Evolutionary conservation across 2,888 invertebrate genomes (phyloP).

Genomic region (Athripsodes cinereus): DNA sequence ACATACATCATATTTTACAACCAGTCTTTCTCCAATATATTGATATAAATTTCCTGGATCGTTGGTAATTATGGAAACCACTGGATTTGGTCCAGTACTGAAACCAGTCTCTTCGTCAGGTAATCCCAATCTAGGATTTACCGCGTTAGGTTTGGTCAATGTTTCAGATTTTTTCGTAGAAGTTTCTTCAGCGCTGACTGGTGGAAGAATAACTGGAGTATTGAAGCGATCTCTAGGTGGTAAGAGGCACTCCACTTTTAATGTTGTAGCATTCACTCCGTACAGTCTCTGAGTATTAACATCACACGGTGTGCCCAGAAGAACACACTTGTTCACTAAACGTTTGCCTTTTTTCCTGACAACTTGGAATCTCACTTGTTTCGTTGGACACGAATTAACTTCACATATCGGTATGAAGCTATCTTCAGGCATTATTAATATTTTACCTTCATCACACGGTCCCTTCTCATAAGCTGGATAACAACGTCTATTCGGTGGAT

Average conservation of each 20-base stretch:
- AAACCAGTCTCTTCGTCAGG: neutral
- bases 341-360: neutral
- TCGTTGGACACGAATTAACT: constrained; percentile 53
- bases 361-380: constrained; percentile 31
- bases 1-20: constrained; percentile 29
- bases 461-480: constrained; percentile 58
- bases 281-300: constrained; percentile 41
- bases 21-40: neutral
- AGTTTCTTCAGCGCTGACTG: neutral
- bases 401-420: constrained; percentile 54
- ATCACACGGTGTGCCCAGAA: constrained; percentile 41
- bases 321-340: constrained; percentile 29
- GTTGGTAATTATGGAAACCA: no score
- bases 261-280: constrained; percentile 55
- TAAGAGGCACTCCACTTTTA: constrained; percentile 53
- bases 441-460: constrained; percentile 52
- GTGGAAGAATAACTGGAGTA: neutral
- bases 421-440: constrained; percentile 48
- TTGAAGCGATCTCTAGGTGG: neutral
- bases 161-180: neutral
- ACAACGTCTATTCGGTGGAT: constrained; percentile 55
- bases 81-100: no score
- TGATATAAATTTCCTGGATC: neutral
- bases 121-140: neutral
- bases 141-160: neutral